Conservation (phyloP, 1,140 invertebrate genomes). For the Marisa cornuarietis region DNA sequence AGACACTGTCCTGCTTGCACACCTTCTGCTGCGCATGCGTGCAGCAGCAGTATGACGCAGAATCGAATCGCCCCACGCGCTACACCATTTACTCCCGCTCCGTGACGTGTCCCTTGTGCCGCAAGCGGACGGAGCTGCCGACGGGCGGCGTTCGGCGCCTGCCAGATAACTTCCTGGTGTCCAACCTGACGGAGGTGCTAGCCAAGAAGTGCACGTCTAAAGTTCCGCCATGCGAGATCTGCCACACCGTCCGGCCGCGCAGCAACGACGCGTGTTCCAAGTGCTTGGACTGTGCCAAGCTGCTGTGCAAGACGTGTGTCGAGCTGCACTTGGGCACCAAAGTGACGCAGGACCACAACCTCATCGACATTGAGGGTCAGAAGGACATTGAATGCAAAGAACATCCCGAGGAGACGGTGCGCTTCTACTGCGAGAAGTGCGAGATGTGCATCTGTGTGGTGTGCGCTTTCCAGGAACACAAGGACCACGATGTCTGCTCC, state of each 20-base stretch:
- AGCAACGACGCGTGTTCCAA: conserved; percentile 60
- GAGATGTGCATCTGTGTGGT: conserved; percentile 64
- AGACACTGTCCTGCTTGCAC: conserved; percentile 90
- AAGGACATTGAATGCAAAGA: conserved; percentile 65
- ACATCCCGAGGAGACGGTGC: conserved; percentile 62
- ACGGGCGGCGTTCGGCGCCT: conserved; percentile 61
- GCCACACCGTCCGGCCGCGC: conserved; percentile 43
- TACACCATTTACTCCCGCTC: conserved; percentile 47
- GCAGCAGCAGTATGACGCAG: conserved; percentile 60
- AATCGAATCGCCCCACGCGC: conserved; percentile 45
- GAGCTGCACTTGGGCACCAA: conserved; percentile 63
- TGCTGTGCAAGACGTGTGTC: conserved; percentile 62
- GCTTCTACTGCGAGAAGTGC: conserved; percentile 66
- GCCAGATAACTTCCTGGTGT: conserved; percentile 65
- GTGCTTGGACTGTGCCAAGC: conserved; percentile 66
- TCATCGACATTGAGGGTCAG: conserved; percentile 65
- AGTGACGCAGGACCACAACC: conserved; percentile 62
- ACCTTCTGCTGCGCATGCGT: conserved; percentile 89
- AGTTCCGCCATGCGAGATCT: conserved; percentile 63
- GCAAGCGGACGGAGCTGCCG: conserved; percentile 64
- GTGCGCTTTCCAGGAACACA: conserved; percentile 65
- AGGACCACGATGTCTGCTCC: conserved; percentile 64
- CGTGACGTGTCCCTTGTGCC: conserved; percentile 65
- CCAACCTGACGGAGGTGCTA: conserved; percentile 57
- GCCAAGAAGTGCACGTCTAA: conserved; percentile 41